Evolutionary conservation across 2,888 invertebrate genomes (phyloP).

Genomic region (Megastigmus dorsalis): DNA sequence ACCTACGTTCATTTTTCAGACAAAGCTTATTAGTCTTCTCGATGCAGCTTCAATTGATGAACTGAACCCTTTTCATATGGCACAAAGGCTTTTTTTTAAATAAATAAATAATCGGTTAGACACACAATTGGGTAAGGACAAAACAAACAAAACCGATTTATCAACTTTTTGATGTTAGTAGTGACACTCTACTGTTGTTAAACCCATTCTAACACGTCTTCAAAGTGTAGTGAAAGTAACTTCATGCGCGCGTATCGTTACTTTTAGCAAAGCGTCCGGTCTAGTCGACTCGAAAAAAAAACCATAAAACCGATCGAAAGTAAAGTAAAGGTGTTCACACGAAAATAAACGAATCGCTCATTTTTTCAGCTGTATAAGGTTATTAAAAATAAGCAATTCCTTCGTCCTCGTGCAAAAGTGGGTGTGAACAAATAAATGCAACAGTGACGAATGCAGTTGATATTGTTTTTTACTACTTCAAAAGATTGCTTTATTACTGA

Average conservation of each 20-base stretch:
- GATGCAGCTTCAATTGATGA: conserved; percentile 74
- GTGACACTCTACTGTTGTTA: neutral
- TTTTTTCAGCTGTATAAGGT: neutral
- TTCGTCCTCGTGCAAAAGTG: neutral
- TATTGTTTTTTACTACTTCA: conserved; percentile 36
- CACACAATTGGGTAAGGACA: conserved; percentile 14
- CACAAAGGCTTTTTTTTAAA: conserved; percentile 43
- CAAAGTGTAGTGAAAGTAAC: too few relatives aligned
- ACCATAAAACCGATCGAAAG: too few relatives aligned
- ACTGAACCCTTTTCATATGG: conserved; percentile 73
- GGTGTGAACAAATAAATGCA: conserved; percentile 37
- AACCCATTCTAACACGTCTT: too few relatives aligned
- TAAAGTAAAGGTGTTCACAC: too few relatives aligned
- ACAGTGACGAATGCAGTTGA: conserved; percentile 28
- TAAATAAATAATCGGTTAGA: too few relatives aligned
- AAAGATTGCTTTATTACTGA: conserved; percentile 51
- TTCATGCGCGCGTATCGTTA: too few relatives aligned
- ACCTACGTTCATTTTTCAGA: conserved; percentile 68
- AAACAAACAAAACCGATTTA: conserved; percentile 32
- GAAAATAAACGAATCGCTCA: neutral
- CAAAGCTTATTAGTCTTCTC: conserved; percentile 68
- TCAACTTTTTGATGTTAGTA: neutral
- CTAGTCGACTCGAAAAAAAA: conserved; percentile 1
- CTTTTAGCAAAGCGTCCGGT: too few relatives aligned
- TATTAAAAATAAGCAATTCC: neutral